Evolutionary conservation across 1,140 invertebrate genomes (phyloP).

Genomic region (Lycorma delicatula): DNA sequence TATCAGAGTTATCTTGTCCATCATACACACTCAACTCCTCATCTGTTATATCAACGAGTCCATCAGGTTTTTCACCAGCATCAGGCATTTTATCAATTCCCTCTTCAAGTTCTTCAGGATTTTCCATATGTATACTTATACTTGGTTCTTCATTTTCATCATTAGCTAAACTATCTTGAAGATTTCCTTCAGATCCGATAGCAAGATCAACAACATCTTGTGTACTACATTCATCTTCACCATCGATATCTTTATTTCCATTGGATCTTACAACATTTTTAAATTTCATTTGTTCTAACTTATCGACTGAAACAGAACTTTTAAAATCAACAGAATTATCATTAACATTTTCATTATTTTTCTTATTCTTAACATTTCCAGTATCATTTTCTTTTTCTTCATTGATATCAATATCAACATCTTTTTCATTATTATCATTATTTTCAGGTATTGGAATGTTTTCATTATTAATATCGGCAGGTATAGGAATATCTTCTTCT

Average conservation of each 20-base stretch:
- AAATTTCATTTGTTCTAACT: too few species aligned
- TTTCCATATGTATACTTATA: slow-evolving; percentile 5
- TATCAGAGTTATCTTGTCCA: slow-evolving; percentile 13
- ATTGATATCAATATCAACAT: too few species aligned
- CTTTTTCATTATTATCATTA: too few species aligned
- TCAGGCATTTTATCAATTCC: slow-evolving; percentile 9
- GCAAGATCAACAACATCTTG: slow-evolving; percentile 20
- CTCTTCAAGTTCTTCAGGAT: background rate
- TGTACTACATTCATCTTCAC: slow-evolving; percentile 20
- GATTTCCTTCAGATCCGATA: slow-evolving; percentile 18
- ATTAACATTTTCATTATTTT: slow-evolving; percentile 32
- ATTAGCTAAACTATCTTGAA: slow-evolving; percentile 8
- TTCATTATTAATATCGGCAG: slow-evolving; percentile 38
- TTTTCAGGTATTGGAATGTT: slow-evolving; percentile 33
- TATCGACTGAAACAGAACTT: too few species aligned
- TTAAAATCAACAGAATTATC: background rate
- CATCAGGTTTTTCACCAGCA: slow-evolving; percentile 24
- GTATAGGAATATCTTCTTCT: slow-evolving; percentile 38
- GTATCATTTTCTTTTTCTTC: too few species aligned
- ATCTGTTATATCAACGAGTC: slow-evolving; percentile 27
- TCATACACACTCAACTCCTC: slow-evolving; percentile 27
- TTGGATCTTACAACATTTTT: too few species aligned
- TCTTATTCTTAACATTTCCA: too few species aligned
- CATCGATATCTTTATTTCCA: too few species aligned
- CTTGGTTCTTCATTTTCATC: slow-evolving; percentile 3